These are phyloP conservation scores for Lasioglossum zephyrum DNA, from an alignment of 2,888 invertebrate genomes.

Conservation along the genomic window DNA sequence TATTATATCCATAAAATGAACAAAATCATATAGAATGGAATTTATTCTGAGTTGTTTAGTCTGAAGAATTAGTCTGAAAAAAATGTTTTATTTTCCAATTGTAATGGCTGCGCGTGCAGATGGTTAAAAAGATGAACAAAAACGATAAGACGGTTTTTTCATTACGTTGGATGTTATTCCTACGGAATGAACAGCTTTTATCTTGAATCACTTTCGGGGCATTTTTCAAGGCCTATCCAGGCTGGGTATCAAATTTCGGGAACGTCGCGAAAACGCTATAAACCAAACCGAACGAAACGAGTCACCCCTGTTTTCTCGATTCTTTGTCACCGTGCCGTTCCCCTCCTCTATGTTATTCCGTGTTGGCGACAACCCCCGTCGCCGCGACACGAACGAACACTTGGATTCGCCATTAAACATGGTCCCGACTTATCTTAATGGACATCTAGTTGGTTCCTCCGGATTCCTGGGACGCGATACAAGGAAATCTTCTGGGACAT, in stretches of 20 bases:
- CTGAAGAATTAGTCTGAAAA: too few relatives aligned
- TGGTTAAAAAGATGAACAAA: too few relatives aligned
- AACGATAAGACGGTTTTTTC: slow-evolving; percentile 22
- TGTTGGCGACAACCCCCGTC: slow-evolving; percentile 29
- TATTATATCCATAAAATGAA: too few relatives aligned
- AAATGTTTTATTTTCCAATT: too few relatives aligned
- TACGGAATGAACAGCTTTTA: slow-evolving; percentile 46
- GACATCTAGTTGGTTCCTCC: slow-evolving; percentile 73
- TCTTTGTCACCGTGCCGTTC: slow-evolving; percentile 49
- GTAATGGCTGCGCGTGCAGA: too few relatives aligned
- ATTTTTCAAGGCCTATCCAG: slow-evolving; percentile 71
- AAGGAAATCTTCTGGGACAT: slow-evolving; percentile 32
- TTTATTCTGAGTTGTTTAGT: too few relatives aligned
- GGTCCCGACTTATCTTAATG: slow-evolving; percentile 76
- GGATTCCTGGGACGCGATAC: slow-evolving; percentile 43
- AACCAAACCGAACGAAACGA: slow-evolving; percentile 68
- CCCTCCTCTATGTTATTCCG: slow-evolving; percentile 4
- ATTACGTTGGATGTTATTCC: slow-evolving; percentile 35
- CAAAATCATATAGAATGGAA: too few relatives aligned
- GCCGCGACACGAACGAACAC: slow-evolving; percentile 54
- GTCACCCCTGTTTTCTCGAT: slow-evolving; percentile 64
- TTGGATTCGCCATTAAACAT: slow-evolving; percentile 78
- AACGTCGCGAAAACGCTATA: slow-evolving; percentile 67
- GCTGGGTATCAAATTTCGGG: slow-evolving; percentile 67
- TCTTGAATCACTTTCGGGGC: slow-evolving; percentile 48